Evolutionary conservation across 2,113 vertebrate species (phyloP).

Genomic region (Leptobrachium leishanense): DNA sequence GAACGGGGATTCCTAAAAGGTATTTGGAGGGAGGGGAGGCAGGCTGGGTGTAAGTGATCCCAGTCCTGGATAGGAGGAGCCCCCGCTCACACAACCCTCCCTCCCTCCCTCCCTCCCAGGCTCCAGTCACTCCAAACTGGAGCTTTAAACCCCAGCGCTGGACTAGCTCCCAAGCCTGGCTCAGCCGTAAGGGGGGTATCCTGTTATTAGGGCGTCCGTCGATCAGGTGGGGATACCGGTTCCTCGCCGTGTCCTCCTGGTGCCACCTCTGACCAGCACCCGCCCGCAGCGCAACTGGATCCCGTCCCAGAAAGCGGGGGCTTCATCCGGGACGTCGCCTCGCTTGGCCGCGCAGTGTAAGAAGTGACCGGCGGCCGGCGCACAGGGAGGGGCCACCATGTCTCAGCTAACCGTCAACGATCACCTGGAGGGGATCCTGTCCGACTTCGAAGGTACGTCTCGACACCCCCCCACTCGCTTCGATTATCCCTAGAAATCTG

Average conservation of each 20-base stretch:
- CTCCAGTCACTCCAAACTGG: not conserved
- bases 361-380: not conserved
- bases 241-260: not conserved
- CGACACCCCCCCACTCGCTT: too few species aligned
- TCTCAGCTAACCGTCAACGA: slow-evolving; percentile 76
- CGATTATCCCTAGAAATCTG: too few species aligned
- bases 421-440: slow-evolving; percentile 80
- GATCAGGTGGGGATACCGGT: not conserved
- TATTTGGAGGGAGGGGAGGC: slow-evolving; percentile 27
- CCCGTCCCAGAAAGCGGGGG: not conserved
- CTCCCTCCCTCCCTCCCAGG: not conserved
- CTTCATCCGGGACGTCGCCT: not conserved
- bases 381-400: slow-evolving; percentile 60
- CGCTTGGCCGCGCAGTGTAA: not conserved
- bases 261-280: not conserved
- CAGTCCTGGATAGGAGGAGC: slow-evolving; percentile 1
- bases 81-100: not conserved
- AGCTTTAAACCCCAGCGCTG: not conserved
- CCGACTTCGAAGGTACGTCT: slow-evolving; percentile 81
- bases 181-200: not conserved
- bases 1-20: slow-evolving; percentile 41
- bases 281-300: not conserved
- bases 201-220: not conserved
- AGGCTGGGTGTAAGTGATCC: slow-evolving; percentile 27
- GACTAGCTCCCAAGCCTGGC: not conserved